Conservation (phyloP, 2,888 invertebrate species). For the Phengaris arion region DNA sequence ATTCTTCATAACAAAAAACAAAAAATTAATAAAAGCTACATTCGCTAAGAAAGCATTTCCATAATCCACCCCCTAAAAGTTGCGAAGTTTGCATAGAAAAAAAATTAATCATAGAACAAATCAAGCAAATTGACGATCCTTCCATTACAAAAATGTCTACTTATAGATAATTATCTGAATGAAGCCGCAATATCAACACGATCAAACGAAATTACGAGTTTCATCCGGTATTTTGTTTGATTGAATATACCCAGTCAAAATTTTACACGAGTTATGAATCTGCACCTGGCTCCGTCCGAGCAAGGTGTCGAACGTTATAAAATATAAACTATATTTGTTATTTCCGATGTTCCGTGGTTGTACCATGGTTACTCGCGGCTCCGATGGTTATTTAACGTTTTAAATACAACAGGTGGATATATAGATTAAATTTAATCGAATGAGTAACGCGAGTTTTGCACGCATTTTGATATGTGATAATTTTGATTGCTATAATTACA, state of each 20-base stretch:
- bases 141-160: too few relatives aligned
- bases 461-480: conserved; percentile 15
- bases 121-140: too few relatives aligned
- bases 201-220: conserved; percentile 40
- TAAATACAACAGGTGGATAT: conserved; percentile 65
- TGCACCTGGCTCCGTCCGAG: conserved; percentile 42
- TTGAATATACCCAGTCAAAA: conserved; percentile 47
- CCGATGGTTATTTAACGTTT: conserved; percentile 60
- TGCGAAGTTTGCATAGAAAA: too few relatives aligned
- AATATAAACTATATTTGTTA: conserved; percentile 70
- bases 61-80: too few relatives aligned
- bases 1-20: too few relatives aligned
- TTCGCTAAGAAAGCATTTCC: too few relatives aligned
- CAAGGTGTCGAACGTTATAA: conserved; percentile 74
- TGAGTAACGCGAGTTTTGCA: conserved; percentile 22
- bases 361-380: conserved; percentile 73
- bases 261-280: conserved; percentile 40
- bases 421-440: conserved; percentile 29
- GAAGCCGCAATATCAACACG: background rate
- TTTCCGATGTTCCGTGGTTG: conserved; percentile 75
- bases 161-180: too few relatives aligned
- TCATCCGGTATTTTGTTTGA: conserved; percentile 44
- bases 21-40: too few relatives aligned
- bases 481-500: background rate
- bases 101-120: too few relatives aligned